These are phyloP conservation scores for Chelonoidis abingdonii DNA, from an alignment of 2,113 vertebrate genomes.

Conservation along the genomic window DNA sequence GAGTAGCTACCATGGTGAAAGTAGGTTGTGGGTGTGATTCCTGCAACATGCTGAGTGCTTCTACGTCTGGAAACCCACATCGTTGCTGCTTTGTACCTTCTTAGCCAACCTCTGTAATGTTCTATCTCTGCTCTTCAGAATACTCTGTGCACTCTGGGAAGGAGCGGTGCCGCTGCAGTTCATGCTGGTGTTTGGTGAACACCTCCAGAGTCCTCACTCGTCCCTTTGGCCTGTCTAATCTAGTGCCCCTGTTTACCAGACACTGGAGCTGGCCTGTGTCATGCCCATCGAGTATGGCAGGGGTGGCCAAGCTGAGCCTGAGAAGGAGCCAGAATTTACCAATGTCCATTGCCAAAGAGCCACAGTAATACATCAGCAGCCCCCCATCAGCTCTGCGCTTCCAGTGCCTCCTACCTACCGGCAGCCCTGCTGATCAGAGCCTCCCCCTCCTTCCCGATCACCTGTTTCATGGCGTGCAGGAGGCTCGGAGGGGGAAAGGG, in stretches of 20 bases:
- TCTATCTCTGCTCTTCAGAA: neutral
- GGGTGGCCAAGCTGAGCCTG: no score
- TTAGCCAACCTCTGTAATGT: neutral
- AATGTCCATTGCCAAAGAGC: no score
- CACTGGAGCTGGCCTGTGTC: neutral
- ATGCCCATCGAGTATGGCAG: neutral
- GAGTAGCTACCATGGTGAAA: slow-evolving; percentile 79
- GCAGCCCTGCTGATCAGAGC: no score
- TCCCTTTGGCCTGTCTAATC: neutral
- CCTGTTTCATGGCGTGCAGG: no score
- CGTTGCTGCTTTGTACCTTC: slow-evolving; percentile 33
- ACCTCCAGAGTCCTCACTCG: neutral
- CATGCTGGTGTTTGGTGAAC: neutral
- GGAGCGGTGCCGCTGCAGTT: fast-evolving
- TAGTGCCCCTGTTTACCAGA: neutral
- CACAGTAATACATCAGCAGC: no score
- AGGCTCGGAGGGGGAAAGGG: no score
- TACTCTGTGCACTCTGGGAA: neutral
- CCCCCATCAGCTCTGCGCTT: no score
- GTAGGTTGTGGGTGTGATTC: slow-evolving; percentile 75
- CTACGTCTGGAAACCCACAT: slow-evolving; percentile 72
- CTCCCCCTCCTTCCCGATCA: no score
- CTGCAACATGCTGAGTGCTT: slow-evolving; percentile 51
- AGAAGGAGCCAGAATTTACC: no score
- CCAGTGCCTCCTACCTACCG: no score